A percentile compares a stretch with the other conserved stretches of the same genome.
phyloP scores from a whole-genome alignment of 2,888 invertebrate genomes.

The Ochropacha duplaris region DNA sequence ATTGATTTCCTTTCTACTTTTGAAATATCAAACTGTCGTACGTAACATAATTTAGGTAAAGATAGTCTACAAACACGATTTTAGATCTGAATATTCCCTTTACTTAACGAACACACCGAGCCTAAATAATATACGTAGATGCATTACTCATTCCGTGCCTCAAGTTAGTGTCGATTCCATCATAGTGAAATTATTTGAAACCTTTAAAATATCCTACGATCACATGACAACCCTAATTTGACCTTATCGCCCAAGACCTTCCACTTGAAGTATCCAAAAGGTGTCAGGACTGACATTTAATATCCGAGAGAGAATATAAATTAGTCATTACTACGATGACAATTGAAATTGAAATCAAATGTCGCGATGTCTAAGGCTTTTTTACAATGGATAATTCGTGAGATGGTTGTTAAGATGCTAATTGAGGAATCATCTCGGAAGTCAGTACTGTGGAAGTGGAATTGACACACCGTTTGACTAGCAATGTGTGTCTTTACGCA shows the following conservation, averaged over 20 bases:
- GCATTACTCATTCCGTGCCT: no score
- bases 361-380: constrained; percentile 37
- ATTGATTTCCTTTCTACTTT: no score
- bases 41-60: no score
- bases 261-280: constrained; percentile 23
- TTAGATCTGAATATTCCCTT: neutral
- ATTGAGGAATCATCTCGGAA: constrained; percentile 49
- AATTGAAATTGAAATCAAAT: constrained; percentile 52
- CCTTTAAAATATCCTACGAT: neutral
- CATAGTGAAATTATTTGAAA: neutral
- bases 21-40: no score
- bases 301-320: constrained; percentile 39
- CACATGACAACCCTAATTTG: neutral
- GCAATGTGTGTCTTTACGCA: constrained; percentile 39
- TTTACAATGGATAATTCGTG: constrained; percentile 34
- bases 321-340: constrained; percentile 37
- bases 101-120: neutral
- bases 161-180: neutral
- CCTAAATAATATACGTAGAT: no score
- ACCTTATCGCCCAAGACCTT: constrained; percentile 11
- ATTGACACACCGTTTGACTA: constrained; percentile 33
- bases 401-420: constrained; percentile 31
- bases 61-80: neutral
- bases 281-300: constrained; percentile 19
- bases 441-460: constrained; percentile 48